Conservation (phyloP, 1,140 invertebrate genomes). For the Belonocnema kinseyi region DNA sequence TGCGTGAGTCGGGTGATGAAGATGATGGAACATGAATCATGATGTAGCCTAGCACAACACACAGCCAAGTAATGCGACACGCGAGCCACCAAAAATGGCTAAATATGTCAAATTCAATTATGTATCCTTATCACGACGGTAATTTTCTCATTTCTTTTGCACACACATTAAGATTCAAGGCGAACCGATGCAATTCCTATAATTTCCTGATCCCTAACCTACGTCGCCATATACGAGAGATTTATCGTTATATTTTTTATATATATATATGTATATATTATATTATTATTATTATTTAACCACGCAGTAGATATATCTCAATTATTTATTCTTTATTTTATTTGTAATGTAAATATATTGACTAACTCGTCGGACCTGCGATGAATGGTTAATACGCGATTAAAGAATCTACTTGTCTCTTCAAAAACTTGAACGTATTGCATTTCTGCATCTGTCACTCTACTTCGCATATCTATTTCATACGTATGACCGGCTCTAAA, state of each 20-base stretch:
- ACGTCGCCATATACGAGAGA: constrained; percentile 51
- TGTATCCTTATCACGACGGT: constrained; percentile 50
- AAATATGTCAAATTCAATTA: constrained; percentile 62
- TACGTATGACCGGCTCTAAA: too few species aligned
- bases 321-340: constrained; percentile 42
- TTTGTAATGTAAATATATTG: constrained; percentile 54
- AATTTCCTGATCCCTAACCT: constrained; percentile 61
- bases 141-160: constrained; percentile 34
- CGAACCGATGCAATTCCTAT: constrained; percentile 69
- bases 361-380: constrained; percentile 66
- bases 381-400: constrained; percentile 63
- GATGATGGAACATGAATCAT: constrained; percentile 64
- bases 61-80: constrained; percentile 73
- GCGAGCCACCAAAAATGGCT: constrained; percentile 48
- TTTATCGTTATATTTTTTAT: constrained; percentile 51
- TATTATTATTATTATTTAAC: constrained; percentile 46
- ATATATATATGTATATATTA: constrained; percentile 38
- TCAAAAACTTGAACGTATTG: constrained; percentile 42
- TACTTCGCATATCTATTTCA: neutral
- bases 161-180: constrained; percentile 62
- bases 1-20: constrained; percentile 50
- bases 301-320: constrained; percentile 45
- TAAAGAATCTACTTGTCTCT: constrained; percentile 65
- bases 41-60: constrained; percentile 73
- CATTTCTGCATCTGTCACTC: neutral